Conservation (phyloP, 2,888 invertebrate genomes). For the Petrolisthes manimaculis region DNA sequence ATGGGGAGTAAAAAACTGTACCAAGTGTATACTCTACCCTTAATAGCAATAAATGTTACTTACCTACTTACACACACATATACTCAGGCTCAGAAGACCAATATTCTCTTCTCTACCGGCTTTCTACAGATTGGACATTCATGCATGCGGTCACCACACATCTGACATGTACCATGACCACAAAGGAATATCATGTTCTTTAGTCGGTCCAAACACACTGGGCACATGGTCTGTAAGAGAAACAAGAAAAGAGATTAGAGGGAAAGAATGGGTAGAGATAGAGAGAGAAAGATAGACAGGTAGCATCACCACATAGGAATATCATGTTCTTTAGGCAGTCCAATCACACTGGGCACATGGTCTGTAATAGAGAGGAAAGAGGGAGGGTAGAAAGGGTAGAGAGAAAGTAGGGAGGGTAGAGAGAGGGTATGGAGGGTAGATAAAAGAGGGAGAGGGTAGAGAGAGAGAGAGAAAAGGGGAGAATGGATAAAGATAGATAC, state of each 20-base stretch:
- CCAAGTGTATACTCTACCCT: too few species aligned
- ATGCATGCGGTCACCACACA: conserved; percentile 97
- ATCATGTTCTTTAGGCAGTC: conserved; percentile 99
- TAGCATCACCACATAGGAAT: conserved; percentile 96
- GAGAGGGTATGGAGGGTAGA: conserved; percentile 69
- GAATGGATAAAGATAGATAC: neutral
- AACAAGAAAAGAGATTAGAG: neutral
- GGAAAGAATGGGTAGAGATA: neutral
- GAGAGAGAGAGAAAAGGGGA: conserved; percentile 1
- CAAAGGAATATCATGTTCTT: conserved; percentile 99
- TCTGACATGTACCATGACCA: conserved; percentile 97
- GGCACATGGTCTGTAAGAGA: conserved; percentile 90
- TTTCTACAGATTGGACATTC: conserved; percentile 98
- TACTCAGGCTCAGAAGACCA: conserved; percentile 78
- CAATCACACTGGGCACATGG: conserved; percentile 97
- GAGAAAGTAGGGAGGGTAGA: conserved; percentile 69
- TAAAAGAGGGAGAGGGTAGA: neutral
- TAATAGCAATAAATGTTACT: too few species aligned
- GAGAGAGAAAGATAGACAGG: conserved; percentile 76
- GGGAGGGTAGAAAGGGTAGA: neutral
- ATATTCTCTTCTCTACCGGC: conserved; percentile 93
- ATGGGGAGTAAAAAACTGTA: too few species aligned
- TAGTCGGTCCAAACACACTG: conserved; percentile 95
- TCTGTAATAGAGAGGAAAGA: conserved; percentile 75
- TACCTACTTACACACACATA: neutral